phyloP scores from a whole-genome alignment of 1,140 invertebrate genomes.

The Bacillus rossius region DNA sequence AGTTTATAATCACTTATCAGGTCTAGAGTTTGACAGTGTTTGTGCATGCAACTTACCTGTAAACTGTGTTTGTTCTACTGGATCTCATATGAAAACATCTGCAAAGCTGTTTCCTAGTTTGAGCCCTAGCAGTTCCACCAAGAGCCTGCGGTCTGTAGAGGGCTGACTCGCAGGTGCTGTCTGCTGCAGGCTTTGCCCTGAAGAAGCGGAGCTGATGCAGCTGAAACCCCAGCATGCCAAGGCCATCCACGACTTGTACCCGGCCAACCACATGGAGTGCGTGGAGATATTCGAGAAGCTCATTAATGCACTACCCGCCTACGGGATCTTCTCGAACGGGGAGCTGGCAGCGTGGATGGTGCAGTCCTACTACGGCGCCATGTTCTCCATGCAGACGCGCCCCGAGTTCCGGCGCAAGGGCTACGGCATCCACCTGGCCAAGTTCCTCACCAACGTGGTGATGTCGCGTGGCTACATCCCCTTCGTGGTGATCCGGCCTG shows the following conservation, averaged over 20 bases:
- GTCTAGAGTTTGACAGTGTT: no score
- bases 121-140: no score
- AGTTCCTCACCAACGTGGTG: slow-evolving; percentile 59
- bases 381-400: slow-evolving; percentile 86
- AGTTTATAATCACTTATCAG: no score
- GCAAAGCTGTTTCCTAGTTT: no score
- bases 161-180: no score
- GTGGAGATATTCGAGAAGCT: slow-evolving; percentile 73
- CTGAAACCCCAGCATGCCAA: slow-evolving; percentile 68
- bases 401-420: slow-evolving; percentile 75
- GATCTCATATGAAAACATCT: no score
- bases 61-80: no score
- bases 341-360: slow-evolving; percentile 79
- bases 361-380: slow-evolving; percentile 81
- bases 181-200: slow-evolving; percentile 43
- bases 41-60: no score
- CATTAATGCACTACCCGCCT: slow-evolving; percentile 64
- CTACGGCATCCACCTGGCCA: slow-evolving; percentile 59
- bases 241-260: slow-evolving; percentile 75
- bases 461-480: slow-evolving; percentile 69
- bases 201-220: slow-evolving; percentile 53
- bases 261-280: slow-evolving; percentile 78
- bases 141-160: no score
- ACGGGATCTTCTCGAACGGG: slow-evolving; percentile 67
- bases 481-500: slow-evolving; percentile 79